A percentile compares a stretch with the other conserved stretches of the same genome.
These are phyloP conservation scores for Ovibos moschatus DNA, from an alignment of 2,113 vertebrate genomes.

Conservation along the genomic window DNA sequence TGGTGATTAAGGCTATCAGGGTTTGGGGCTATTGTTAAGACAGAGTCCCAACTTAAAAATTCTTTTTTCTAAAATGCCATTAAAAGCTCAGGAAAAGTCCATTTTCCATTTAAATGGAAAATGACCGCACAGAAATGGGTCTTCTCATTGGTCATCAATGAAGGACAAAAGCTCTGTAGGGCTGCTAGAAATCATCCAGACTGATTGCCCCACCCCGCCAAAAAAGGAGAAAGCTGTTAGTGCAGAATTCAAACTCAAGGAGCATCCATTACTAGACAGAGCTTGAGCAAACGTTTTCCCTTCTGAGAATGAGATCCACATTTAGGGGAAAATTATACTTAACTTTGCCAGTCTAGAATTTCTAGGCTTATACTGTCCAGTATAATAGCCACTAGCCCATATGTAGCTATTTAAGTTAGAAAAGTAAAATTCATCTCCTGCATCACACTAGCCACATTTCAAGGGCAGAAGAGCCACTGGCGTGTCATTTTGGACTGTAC, in stretches of 20 bases:
- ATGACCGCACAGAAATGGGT: neutral
- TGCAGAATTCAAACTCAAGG: neutral
- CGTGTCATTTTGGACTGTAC: neutral
- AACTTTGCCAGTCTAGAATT: neutral
- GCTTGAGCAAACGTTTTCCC: neutral
- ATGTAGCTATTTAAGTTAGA: neutral
- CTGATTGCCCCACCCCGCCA: neutral
- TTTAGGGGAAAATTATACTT: neutral
- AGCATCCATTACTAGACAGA: neutral
- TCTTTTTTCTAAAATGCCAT: conserved; percentile 24
- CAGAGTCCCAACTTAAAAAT: conserved; percentile 4
- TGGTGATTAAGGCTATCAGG: neutral
- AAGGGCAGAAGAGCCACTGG: neutral
- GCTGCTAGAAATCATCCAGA: neutral
- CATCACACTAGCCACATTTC: neutral
- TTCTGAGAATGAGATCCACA: neutral
- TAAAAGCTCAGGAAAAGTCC: conserved; percentile 8
- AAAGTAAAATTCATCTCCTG: neutral
- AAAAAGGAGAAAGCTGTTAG: neutral
- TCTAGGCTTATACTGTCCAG: neutral
- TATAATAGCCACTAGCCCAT: neutral
- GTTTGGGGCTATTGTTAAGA: conserved; percentile 41
- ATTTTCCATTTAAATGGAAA: conserved; percentile 40
- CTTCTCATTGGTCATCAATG: neutral
- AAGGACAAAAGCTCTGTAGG: conserved; percentile 29